phyloP scores from a whole-genome alignment of 2,113 vertebrate species.

The Atherinomorus stipes region DNA sequence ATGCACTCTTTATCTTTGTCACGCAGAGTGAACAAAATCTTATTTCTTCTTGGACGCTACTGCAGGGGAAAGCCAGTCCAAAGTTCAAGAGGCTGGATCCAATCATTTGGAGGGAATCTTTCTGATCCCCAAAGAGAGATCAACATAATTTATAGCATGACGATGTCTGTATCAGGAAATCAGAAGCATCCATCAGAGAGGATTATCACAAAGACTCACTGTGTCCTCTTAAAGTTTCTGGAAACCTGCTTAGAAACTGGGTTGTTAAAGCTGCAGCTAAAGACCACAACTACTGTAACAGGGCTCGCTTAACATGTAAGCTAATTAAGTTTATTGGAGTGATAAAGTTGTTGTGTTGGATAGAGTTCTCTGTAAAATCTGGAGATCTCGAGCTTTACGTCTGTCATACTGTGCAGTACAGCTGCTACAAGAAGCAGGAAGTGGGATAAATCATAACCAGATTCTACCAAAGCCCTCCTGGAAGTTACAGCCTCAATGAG shows the following conservation, averaged over 20 bases:
- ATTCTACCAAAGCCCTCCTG: conserved; percentile 38
- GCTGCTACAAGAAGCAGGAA: conserved; percentile 45
- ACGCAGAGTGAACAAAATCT: not conserved
- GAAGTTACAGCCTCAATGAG: conserved; percentile 38
- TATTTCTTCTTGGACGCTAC: conserved; percentile 23
- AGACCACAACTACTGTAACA: conserved; percentile 35
- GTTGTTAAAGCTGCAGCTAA: conserved; percentile 28
- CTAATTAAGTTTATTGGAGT: conserved; percentile 53
- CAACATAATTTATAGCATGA: not conserved
- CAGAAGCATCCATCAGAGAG: not conserved
- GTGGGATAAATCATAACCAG: conserved; percentile 50
- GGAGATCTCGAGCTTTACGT: conserved; percentile 5
- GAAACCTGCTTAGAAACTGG: not conserved
- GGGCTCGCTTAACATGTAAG: conserved; percentile 18
- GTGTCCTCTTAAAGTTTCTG: not conserved
- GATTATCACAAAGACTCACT: not conserved
- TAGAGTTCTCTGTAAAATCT: conserved; percentile 3
- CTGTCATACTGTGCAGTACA: not conserved
- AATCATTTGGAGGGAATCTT: conserved; percentile 20
- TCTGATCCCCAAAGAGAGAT: conserved; percentile 13
- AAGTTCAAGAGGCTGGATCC: not conserved
- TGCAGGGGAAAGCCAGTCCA: conserved; percentile 8
- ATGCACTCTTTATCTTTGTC: not conserved
- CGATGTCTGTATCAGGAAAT: conserved; percentile 9
- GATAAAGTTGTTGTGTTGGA: conserved; percentile 39